Base-by-base conservation (phyloP, 2,113 vertebrate genomes). In the Elachura formosa region DNA sequence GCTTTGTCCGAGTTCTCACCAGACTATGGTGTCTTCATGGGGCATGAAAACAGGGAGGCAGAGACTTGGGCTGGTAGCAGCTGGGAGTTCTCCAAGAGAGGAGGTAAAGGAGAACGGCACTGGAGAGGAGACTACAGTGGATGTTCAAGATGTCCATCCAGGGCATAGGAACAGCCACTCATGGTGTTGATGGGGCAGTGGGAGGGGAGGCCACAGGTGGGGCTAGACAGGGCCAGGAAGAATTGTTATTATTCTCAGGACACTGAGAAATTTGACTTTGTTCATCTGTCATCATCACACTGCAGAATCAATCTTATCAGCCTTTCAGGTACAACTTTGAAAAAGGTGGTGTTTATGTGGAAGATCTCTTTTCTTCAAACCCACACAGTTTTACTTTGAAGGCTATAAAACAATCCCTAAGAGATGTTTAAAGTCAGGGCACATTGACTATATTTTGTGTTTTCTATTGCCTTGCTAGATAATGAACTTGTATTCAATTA, bases 141-240 rank as follows among this genome's bases (percentile, higher is more conserved):
- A 48, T 4, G 12, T 10, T 15, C 17, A 46, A 51, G 22, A 8
- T 24, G 10, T 61, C 22, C 19, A 25, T 23, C 29, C 41, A 73
- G 19, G 14, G 10, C 5, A 31, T 10, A 28, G 12, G 21, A 89
- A 63, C 0, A 8, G 14, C 12, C 24, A 29, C 6, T 71, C 14
- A 2, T 2, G 6, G 4, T 34, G 4, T 4, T 24, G 8, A 7
- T 34, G 34, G 15, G 11, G 1, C 12, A 58, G 26, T 5, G 15
- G 12, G 6, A 10, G 3, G 6, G 2, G 1, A 63, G 2, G 25
- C 2, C 17, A 20, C 6, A 76, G 10, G 5, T 11, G 10, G 6
- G 19, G 5, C 33, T 86, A 16, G 11, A 3, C 0, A 5, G n/a
- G 26, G 5, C 3, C 25, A 23, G 8, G 5, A n/a, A 74, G 25